A percentile compares a stretch with the other conserved stretches of the same genome.
These are phyloP conservation scores for Drosophila orena DNA, from an alignment of 1,140 invertebrate species.

Conservation along the genomic window DNA sequence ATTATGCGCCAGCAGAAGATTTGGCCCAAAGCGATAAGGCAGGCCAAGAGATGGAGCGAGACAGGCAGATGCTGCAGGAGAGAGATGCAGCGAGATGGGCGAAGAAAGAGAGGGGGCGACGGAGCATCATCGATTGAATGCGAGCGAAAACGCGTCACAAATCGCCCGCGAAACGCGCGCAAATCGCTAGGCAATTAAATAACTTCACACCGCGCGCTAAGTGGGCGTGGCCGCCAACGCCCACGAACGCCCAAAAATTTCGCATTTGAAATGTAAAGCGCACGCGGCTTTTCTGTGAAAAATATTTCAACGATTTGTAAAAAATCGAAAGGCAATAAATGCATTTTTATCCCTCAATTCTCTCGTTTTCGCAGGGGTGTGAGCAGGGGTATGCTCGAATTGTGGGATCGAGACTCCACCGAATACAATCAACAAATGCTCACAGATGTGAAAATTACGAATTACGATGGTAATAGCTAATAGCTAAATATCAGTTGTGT, in stretches of 20 bases:
- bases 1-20: slow-evolving; percentile 64
- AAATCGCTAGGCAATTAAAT: slow-evolving; percentile 74
- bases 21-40: slow-evolving; percentile 50
- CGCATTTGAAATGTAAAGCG: slow-evolving; percentile 64
- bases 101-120: background rate
- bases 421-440: background rate
- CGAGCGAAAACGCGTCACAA: slow-evolving; percentile 30
- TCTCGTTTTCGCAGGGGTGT: slow-evolving; percentile 4
- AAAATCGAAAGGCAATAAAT: slow-evolving; percentile 71
- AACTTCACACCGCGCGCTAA: slow-evolving; percentile 68
- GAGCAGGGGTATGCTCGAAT: slow-evolving; percentile 1
- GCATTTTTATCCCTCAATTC: slow-evolving; percentile 47
- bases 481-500: background rate
- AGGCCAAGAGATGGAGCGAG: background rate
- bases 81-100: slow-evolving; percentile 14
- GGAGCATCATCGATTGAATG: slow-evolving; percentile 15
- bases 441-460: slow-evolving; percentile 2
- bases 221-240: slow-evolving; percentile 60
- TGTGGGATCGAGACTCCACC: too few species aligned
- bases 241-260: slow-evolving; percentile 46
- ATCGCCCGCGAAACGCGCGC: slow-evolving; percentile 21
- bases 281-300: slow-evolving; percentile 73
- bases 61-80: background rate
- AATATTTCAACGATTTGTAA: slow-evolving; percentile 80
- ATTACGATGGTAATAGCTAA: background rate